phyloP scores from a whole-genome alignment of 2,113 vertebrate genomes.

The Galeopterus variegatus region DNA sequence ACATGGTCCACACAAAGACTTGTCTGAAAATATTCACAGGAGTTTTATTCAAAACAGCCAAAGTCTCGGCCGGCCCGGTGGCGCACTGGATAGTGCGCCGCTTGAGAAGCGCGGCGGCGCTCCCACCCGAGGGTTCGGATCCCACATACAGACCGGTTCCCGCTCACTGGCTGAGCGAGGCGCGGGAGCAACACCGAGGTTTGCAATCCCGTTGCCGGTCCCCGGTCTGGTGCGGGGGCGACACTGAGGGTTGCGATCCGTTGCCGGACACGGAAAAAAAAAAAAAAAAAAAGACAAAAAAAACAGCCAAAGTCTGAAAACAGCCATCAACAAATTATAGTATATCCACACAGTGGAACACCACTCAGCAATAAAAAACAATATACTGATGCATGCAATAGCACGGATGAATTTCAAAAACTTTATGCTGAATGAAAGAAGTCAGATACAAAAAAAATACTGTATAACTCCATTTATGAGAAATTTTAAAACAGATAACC shows the following conservation, averaged over 20 bases:
- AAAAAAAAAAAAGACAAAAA: too few relatives aligned
- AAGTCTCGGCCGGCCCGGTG: too few relatives aligned
- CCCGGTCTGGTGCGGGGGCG: too few relatives aligned
- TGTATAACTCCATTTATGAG: not conserved
- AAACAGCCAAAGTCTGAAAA: slow-evolving; percentile 11
- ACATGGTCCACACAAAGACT: not conserved
- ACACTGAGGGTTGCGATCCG: too few relatives aligned
- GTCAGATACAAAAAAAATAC: not conserved
- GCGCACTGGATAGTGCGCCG: too few relatives aligned
- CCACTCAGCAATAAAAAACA: not conserved
- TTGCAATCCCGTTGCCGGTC: too few relatives aligned
- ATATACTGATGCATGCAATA: not conserved
- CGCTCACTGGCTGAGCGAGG: too few relatives aligned
- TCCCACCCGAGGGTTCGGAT: too few relatives aligned
- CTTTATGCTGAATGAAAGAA: slow-evolving; percentile 18
- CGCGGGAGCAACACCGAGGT: too few relatives aligned
- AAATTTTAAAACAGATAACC: slow-evolving; percentile 45
- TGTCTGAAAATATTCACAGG: not conserved
- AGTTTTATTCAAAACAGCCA: slow-evolving; percentile 25
- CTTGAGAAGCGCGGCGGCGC: too few relatives aligned
- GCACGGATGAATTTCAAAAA: slow-evolving; percentile 11
- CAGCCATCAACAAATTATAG: not conserved
- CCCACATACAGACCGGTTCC: too few relatives aligned
- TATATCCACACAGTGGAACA: not conserved
- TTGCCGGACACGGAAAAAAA: too few relatives aligned